phyloP scores from a whole-genome alignment of 2,888 invertebrate genomes.

The Nomada ferruginata region DNA sequence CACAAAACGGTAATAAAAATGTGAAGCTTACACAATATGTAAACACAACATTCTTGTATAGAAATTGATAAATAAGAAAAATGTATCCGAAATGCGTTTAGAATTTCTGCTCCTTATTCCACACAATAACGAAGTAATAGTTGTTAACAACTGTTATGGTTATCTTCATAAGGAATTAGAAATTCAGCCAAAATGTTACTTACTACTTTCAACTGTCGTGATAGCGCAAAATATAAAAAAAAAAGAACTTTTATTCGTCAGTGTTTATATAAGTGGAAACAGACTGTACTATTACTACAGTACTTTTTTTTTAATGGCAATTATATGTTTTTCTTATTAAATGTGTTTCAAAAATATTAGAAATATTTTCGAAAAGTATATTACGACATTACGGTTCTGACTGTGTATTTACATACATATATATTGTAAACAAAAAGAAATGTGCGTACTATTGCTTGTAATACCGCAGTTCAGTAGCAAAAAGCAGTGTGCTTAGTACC shows the following conservation, averaged over 20 bases:
- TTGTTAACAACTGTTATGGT: slow-evolving; percentile 17
- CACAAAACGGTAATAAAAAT: slow-evolving; percentile 33
- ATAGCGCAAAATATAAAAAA: slow-evolving; percentile 77
- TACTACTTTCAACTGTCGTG: slow-evolving; percentile 81
- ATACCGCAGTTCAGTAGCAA: slow-evolving; percentile 34
- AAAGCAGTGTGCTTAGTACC: slow-evolving; percentile 38
- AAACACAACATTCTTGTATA: slow-evolving; percentile 24
- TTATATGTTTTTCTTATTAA: background rate
- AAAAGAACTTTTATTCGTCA: slow-evolving; percentile 60
- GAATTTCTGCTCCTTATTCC: background rate
- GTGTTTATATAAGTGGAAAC: slow-evolving; percentile 15
- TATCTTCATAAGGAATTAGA: slow-evolving; percentile 25
- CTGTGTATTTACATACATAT: slow-evolving; percentile 45
- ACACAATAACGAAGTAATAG: slow-evolving; percentile 12
- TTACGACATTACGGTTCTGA: slow-evolving; percentile 2
- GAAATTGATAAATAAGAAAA: slow-evolving; percentile 7
- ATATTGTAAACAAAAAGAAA: slow-evolving; percentile 33
- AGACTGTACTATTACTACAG: slow-evolving; percentile 22
- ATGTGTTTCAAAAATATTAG: slow-evolving; percentile 4
- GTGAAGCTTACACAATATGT: slow-evolving; percentile 33
- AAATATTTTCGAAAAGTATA: background rate
- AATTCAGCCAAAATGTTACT: slow-evolving; percentile 72
- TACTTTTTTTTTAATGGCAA: background rate
- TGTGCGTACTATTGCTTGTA: slow-evolving; percentile 40
- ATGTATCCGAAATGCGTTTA: background rate